Conservation (phyloP, 2,888 invertebrate species). For the Smittia aterrima region DNA sequence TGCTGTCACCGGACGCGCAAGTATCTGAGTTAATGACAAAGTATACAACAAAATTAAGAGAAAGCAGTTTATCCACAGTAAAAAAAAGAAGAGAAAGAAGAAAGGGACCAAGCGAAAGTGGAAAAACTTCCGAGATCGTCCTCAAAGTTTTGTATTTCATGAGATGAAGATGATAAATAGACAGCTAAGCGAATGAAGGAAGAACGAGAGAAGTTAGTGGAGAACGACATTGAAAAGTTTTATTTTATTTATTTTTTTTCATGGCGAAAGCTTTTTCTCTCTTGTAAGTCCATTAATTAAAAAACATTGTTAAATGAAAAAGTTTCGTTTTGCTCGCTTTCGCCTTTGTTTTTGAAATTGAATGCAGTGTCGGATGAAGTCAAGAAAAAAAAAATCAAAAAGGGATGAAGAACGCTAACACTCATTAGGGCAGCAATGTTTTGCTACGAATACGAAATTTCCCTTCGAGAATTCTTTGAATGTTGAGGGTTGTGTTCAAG, state of each 20-base stretch:
- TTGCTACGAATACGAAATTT: background rate
- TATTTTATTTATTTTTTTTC: background rate
- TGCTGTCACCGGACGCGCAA: background rate
- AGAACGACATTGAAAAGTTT: background rate
- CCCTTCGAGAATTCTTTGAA: constrained; percentile 11
- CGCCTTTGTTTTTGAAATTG: constrained; percentile 22
- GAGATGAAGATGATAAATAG: constrained; percentile 10
- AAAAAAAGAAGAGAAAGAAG: background rate
- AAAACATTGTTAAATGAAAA: constrained; percentile 41
- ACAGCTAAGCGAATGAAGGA: background rate
- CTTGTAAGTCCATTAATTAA: constrained; percentile 39
- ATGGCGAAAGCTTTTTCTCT: background rate
- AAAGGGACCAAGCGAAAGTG: background rate
- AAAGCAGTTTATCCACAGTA: background rate
- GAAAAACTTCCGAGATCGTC: background rate
- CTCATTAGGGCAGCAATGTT: constrained; percentile 31
- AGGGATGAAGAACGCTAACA: background rate
- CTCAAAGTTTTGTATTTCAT: background rate
- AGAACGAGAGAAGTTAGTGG: background rate
- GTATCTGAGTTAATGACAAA: constrained; percentile 1
- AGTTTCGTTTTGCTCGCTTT: constrained; percentile 20
- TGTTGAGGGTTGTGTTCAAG: no score
- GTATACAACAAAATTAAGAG: background rate
- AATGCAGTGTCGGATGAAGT: constrained; percentile 32
- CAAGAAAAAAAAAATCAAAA: no score